Evolutionary conservation across 2,797 vertebrate genomes (phyloP), one percentile per base, ranked within the genome.

Genomic region (Phoebastria nigripes): DNA sequence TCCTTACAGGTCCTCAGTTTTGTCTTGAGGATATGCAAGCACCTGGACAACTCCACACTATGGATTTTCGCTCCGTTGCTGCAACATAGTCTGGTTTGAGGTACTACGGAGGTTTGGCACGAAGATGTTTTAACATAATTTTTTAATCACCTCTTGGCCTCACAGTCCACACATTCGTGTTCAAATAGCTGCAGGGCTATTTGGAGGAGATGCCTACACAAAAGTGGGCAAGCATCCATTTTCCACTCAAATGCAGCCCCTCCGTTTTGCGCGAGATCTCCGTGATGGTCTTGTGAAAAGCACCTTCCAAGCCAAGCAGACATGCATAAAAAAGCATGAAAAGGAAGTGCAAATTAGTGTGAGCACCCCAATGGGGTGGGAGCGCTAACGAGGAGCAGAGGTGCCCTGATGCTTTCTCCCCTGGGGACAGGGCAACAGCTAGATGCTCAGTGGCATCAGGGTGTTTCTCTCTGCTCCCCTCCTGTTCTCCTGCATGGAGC

Each of bases 141-240:
- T 84, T 90, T 56, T 37, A 56, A 91, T 46, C 44, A 61, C 35
- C n/a, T 63, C 62, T 72, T 56, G 59, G 55, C 46, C 73, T 71
- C 28, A 5, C 42, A 87, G 35, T 73, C 54, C 39, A 44, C 16
- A 8, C 4, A 1, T 29, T 35, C 22, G 3, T 4, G 10, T 69
- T 61, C 47, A 25, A 56, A 51, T 2, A 72, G 33, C 81, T 74
- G 65, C 29, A 46, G 49, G 33, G 33, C 51, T 76, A 37, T 37
- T 37, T 37, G 74, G 70, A 82, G 63, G 66, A 77, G 46, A 65
- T 65, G 19, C 41, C 84, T 20, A 6, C n/a, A 49, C 31, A 33
- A 42, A 82, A 47, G 13, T 1, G 33, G 70, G 58, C 39, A 33
- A 20, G 8, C n/a, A 1, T 6, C 41, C 0, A 0, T 37, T 55